phyloP scores from a whole-genome alignment of 2,888 invertebrate species.

The Dasysyrphus albostriatus region DNA sequence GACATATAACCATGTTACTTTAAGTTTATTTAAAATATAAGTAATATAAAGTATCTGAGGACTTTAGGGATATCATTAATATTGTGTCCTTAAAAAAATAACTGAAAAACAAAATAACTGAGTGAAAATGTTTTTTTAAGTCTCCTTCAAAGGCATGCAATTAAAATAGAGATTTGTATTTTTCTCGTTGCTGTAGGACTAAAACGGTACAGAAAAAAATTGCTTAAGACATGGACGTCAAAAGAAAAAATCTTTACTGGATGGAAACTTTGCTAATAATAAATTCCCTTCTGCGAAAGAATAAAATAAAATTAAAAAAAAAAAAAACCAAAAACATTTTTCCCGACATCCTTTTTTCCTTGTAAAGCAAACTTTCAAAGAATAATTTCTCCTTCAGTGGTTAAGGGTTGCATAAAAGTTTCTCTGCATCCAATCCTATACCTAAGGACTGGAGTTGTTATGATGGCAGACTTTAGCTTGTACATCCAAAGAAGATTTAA shows the following conservation, averaged over 20 bases:
- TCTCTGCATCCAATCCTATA: background rate
- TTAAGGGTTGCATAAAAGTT: constrained; percentile 58
- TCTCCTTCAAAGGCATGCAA: constrained; percentile 59
- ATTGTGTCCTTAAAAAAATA: constrained; percentile 16
- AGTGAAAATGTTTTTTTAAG: constrained; percentile 49
- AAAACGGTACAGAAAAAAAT: background rate
- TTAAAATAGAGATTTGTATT: constrained; percentile 51
- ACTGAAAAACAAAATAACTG: constrained; percentile 6
- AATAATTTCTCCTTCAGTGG: constrained; percentile 67
- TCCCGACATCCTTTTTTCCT: constrained; percentile 33
- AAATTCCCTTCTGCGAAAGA: constrained; percentile 53
- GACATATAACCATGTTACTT: background rate
- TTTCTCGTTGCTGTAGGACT: background rate
- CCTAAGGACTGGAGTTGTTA: constrained; percentile 13
- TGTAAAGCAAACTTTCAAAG: constrained; percentile 59
- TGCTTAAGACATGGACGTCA: constrained; percentile 34
- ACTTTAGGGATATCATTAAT: constrained; percentile 27
- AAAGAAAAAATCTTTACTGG: constrained; percentile 15
- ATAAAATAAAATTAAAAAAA: constrained; percentile 16
- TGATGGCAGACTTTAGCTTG: constrained; percentile 42
- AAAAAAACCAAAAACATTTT: constrained; percentile 43
- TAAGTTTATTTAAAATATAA: background rate
- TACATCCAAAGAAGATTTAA: constrained; percentile 11
- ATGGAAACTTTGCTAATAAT: constrained; percentile 62
- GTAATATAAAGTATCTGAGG: background rate